Evolutionary conservation across 2,888 invertebrate species (phyloP).

Genomic region (Beris chalybata): DNA sequence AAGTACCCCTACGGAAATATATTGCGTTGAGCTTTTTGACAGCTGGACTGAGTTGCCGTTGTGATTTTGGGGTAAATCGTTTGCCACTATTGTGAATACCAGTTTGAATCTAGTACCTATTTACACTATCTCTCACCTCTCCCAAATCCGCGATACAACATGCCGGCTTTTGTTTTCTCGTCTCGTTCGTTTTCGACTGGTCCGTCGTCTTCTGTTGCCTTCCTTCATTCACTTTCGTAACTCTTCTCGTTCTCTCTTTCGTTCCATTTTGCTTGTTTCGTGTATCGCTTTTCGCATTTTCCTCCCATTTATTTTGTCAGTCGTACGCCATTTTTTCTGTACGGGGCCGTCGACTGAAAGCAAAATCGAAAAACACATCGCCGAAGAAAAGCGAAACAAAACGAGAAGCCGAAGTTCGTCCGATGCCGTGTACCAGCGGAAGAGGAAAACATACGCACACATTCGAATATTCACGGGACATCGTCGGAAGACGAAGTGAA

Average conservation of each 20-base stretch:
- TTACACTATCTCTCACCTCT: neutral
- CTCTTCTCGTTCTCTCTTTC: neutral
- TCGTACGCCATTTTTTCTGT: constrained; percentile 16
- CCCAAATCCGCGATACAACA: neutral
- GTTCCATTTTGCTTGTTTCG: constrained; percentile 5
- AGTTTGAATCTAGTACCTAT: no score
- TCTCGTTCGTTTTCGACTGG: constrained; percentile 6
- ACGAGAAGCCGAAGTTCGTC: neutral
- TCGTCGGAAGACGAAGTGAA: constrained; percentile 13
- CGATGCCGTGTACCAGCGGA: constrained; percentile 7
- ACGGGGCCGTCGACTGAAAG: constrained; percentile 19
- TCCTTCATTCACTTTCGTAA: neutral
- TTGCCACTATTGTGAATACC: no score
- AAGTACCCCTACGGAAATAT: no score
- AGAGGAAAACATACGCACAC: constrained; percentile 28
- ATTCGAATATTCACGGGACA: constrained; percentile 8
- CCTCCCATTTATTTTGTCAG: constrained; percentile 5
- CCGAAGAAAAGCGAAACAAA: neutral
- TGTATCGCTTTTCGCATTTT: constrained; percentile 17
- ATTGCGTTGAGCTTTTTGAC: no score
- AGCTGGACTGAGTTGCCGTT: no score
- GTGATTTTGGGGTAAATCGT: no score
- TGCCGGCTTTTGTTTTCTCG: constrained; percentile 21
- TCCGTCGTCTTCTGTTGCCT: neutral
- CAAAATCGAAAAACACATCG: constrained; percentile 23